A percentile compares a stretch with the other conserved stretches of the same genome.
Evolutionary conservation across 2,888 invertebrate genomes (phyloP).

Genomic region (Mechanitis mazaeus): DNA sequence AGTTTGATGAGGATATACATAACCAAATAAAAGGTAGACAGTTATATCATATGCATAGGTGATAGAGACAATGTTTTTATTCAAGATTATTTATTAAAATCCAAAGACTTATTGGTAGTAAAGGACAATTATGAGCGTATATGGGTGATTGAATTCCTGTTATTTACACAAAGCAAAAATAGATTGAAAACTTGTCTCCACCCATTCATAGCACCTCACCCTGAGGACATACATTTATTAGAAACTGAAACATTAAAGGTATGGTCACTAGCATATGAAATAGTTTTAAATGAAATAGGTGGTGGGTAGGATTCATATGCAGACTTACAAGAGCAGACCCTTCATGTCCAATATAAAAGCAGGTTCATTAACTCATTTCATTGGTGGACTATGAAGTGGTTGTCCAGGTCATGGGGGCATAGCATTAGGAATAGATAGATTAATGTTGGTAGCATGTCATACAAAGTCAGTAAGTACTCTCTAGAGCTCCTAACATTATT

Average conservation of each 20-base stretch:
- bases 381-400: conserved; percentile 92
- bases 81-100: conserved; percentile 54
- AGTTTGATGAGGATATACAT: conserved; percentile 55
- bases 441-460: conserved; percentile 84
- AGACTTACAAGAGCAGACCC: conserved; percentile 84
- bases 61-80: conserved; percentile 49
- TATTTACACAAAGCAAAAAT: conserved; percentile 84
- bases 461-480: conserved; percentile 86
- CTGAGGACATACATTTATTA: conserved; percentile 84
- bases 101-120: conserved; percentile 63
- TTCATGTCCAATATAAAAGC: conserved; percentile 85
- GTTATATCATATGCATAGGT: conserved; percentile 63
- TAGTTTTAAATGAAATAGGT: conserved; percentile 95
- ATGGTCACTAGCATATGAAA: conserved; percentile 88
- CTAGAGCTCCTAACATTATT: conserved; percentile 88
- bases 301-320: conserved; percentile 97
- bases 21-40: conserved; percentile 36
- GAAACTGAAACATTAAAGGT: conserved; percentile 82
- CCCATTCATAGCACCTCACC: conserved; percentile 97
- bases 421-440: conserved; percentile 93
- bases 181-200: conserved; percentile 92
- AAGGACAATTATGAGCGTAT: conserved; percentile 73
- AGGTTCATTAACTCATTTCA: conserved; percentile 84
- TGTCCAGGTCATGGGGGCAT: conserved; percentile 99
- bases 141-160: conserved; percentile 96